Base-by-base conservation (phyloP, 1,140 invertebrate genomes). In the Papilio glaucus region DNA sequence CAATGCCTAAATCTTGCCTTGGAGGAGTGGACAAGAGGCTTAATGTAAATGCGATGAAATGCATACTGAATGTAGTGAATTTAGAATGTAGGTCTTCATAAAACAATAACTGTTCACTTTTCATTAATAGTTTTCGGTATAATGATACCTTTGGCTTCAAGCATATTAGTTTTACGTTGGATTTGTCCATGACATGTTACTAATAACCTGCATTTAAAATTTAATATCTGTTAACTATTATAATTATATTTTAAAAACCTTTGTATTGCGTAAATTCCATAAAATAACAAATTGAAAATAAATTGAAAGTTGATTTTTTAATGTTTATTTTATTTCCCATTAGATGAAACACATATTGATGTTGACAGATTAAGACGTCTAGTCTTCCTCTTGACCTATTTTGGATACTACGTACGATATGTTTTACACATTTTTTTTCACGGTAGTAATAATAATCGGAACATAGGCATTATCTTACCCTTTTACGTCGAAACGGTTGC, bases 281-380 rank as follows among this genome's bases (percentile, higher is more conserved):
- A 83, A 85, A 83, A 73, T 87, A 89, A 83, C 84, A 88, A 87
- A 86, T 85, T 90, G 82, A 86, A 81, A 85, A 89, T 90, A 92
- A 90, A 91, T 85, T 88, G 83, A n/a, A 91, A 90, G 90, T 92
- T 92, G 90, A 91, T 92, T 92, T 33, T 90, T 88, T 88, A 74
- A 81, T 41, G 62, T 74, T 39, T 76, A 42, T 77, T 79, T 77
- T 77, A 68, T 76, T 78, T 67, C 38, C 33, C 4, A 60, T 26
- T 57, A 7, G 5, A 21, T 53, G 9, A 53, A 45, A 42, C 9
- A 42, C 9, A 42, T 12, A 42, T n/a, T n/a, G n/a, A n/a, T n/a
- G n/a, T n/a, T n/a, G n/a, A n/a, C n/a, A n/a, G n/a, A n/a, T n/a
- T n/a, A n/a, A n/a, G n/a, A n/a, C n/a, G n/a, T n/a, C n/a, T n/a